phyloP scores from a whole-genome alignment of 2,888 invertebrate genomes.

The Fragum fragum region DNA sequence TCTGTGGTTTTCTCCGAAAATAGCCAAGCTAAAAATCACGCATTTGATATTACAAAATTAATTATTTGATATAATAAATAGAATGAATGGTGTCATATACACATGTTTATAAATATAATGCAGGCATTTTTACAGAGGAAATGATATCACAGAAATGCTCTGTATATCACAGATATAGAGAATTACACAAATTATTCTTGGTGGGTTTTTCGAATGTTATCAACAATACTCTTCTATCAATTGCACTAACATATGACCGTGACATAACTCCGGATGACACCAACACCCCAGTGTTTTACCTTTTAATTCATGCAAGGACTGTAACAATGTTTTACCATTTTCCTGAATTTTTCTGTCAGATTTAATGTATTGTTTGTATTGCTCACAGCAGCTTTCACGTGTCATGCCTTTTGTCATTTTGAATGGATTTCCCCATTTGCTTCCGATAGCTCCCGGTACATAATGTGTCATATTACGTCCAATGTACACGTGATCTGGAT shows the following conservation, averaged over 20 bases:
- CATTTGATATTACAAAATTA: too few species aligned
- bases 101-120: too few species aligned
- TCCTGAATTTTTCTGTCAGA: slow-evolving; percentile 47
- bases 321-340: slow-evolving; percentile 62
- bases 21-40: too few species aligned
- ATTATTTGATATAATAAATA: too few species aligned
- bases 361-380: slow-evolving; percentile 57
- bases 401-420: slow-evolving; percentile 38
- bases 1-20: too few species aligned
- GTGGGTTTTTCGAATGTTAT: neutral
- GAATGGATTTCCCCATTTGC: slow-evolving; percentile 71
- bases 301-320: slow-evolving; percentile 65
- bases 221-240: slow-evolving; percentile 49
- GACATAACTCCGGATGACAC: slow-evolving; percentile 71
- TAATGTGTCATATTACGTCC: slow-evolving; percentile 68
- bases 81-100: too few species aligned
- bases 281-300: slow-evolving; percentile 71
- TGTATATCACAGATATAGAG: too few species aligned
- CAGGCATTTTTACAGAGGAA: too few species aligned
- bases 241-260: slow-evolving; percentile 65
- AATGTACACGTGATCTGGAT: slow-evolving; percentile 67
- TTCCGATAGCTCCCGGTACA: slow-evolving; percentile 67
- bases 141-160: too few species aligned
- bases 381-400: slow-evolving; percentile 45
- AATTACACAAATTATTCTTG: too few species aligned